Percentiles rank a stretch among this genome's conserved stretches.
These are phyloP conservation scores for Rhadinocentrus ornatus DNA, from an alignment of 2,797 vertebrate genomes.

Conservation along the genomic window DNA sequence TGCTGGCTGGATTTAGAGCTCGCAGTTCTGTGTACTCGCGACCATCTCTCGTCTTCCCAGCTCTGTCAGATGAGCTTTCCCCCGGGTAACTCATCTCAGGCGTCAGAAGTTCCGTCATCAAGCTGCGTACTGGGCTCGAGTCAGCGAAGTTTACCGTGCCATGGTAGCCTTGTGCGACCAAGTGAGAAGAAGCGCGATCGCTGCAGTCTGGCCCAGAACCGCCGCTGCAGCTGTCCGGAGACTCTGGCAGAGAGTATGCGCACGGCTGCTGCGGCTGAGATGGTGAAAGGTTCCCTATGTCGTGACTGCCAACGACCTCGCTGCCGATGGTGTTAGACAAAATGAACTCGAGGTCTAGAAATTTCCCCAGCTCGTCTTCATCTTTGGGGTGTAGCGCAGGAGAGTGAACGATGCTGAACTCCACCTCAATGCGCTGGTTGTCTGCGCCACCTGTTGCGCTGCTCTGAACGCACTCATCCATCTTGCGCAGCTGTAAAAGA, in stretches of 20 bases:
- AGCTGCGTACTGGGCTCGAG: slow-evolving; percentile 81
- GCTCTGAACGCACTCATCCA: slow-evolving; percentile 47
- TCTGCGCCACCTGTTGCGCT: slow-evolving; percentile 51
- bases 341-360: slow-evolving; percentile 93
- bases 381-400: slow-evolving; percentile 76
- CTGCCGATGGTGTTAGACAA: slow-evolving; percentile 85
- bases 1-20: slow-evolving; percentile 58
- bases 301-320: slow-evolving; percentile 45
- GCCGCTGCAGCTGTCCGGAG: slow-evolving; percentile 89
- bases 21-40: slow-evolving; percentile 88
- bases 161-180: slow-evolving; percentile 65
- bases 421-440: slow-evolving; percentile 78
- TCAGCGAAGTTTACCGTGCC: slow-evolving; percentile 58
- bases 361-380: slow-evolving; percentile 89
- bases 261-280: slow-evolving; percentile 59
- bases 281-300: slow-evolving; percentile 44
- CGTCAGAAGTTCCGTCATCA: slow-evolving; percentile 89
- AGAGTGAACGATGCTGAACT: slow-evolving; percentile 82
- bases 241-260: slow-evolving; percentile 88
- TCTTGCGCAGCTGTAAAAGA: slow-evolving; percentile 66
- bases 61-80: slow-evolving; percentile 63
- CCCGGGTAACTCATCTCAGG: slow-evolving; percentile 79
- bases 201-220: slow-evolving; percentile 82
- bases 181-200: slow-evolving; percentile 67
- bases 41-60: slow-evolving; percentile 65